Percentiles rank a stretch among this genome's conserved stretches.
Evolutionary conservation across 64 coral and sea anemone genomes (phyloP).

Genomic region (Montipora capricornis): DNA sequence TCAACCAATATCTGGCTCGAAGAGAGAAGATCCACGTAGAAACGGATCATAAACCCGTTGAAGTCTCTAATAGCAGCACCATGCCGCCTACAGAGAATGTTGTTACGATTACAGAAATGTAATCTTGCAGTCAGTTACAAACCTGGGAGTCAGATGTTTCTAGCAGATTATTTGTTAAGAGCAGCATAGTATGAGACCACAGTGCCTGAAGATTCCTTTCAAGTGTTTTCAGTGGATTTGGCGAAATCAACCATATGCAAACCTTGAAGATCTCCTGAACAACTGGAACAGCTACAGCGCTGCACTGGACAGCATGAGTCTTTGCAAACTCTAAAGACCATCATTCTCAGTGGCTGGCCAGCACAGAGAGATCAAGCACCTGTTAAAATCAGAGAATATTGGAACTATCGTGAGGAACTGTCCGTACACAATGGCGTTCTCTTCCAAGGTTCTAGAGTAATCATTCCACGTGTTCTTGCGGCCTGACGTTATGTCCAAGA

Average conservation of each 20-base stretch:
- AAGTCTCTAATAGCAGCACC: neutral
- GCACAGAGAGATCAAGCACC: neutral
- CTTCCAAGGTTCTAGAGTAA: too few relatives aligned
- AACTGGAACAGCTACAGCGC: neutral
- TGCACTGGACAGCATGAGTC: conserved; percentile 26
- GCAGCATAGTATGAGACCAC: too few relatives aligned
- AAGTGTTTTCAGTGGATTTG: too few relatives aligned
- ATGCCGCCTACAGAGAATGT: neutral
- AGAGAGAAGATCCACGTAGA: neutral
- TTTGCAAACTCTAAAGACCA: conserved; percentile 16
- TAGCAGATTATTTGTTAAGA: neutral
- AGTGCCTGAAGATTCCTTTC: too few relatives aligned
- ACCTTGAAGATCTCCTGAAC: neutral
- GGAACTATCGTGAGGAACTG: neutral
- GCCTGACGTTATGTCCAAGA: conserved; percentile 15
- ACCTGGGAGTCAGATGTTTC: conserved; percentile 4
- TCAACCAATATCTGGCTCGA: conserved; percentile 21
- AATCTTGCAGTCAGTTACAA: conserved; percentile 4
- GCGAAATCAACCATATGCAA: too few relatives aligned
- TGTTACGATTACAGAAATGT: neutral
- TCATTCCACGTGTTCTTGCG: conserved; percentile 18
- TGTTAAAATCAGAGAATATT: conserved; percentile 10
- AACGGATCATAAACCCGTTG: conserved; percentile 7
- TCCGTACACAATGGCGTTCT: too few relatives aligned
- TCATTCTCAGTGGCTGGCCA: conserved; percentile 39